Conservation (phyloP, 2,888 invertebrate genomes). For the Synanthedon formicaeformis region DNA sequence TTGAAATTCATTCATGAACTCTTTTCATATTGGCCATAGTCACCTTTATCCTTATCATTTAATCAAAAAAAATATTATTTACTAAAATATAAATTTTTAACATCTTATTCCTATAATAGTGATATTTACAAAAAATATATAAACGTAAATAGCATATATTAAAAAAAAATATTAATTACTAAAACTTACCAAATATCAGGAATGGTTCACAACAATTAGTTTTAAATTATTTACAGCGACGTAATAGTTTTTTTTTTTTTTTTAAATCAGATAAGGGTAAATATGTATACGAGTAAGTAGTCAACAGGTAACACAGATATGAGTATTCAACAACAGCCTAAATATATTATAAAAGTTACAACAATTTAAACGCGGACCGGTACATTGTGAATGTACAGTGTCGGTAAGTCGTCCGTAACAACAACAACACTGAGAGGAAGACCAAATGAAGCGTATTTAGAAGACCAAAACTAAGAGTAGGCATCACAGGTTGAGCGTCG, state of each 20-base stretch:
- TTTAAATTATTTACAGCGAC: slow-evolving; percentile 36
- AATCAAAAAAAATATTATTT: not conserved
- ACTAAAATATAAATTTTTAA: not conserved
- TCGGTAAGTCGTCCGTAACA: slow-evolving; percentile 42
- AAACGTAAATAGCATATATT: too few relatives aligned
- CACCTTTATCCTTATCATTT: not conserved
- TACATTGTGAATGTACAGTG: slow-evolving; percentile 25
- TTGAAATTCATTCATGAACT: not conserved
- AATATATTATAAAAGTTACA: slow-evolving; percentile 60
- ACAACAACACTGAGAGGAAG: slow-evolving; percentile 52
- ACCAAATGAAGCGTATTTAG: slow-evolving; percentile 40
- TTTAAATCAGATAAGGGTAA: slow-evolving; percentile 35
- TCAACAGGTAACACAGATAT: slow-evolving; percentile 67
- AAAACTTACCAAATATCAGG: slow-evolving; percentile 30
- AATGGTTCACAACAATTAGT: slow-evolving; percentile 17
- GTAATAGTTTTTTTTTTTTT: slow-evolving; percentile 24
- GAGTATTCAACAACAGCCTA: slow-evolving; percentile 62
- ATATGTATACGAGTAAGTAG: slow-evolving; percentile 58
- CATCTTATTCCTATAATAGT: too few relatives aligned
- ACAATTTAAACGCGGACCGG: slow-evolving; percentile 44
- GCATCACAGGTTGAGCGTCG: slow-evolving; percentile 46
- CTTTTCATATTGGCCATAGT: not conserved
- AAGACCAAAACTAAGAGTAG: slow-evolving; percentile 42
- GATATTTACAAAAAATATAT: too few relatives aligned
- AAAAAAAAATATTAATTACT: not conserved